Percentiles rank a stretch among this genome's conserved stretches.
Conservation (phyloP, 2,797 vertebrate genomes). For the Pangasius krempfi region DNA sequence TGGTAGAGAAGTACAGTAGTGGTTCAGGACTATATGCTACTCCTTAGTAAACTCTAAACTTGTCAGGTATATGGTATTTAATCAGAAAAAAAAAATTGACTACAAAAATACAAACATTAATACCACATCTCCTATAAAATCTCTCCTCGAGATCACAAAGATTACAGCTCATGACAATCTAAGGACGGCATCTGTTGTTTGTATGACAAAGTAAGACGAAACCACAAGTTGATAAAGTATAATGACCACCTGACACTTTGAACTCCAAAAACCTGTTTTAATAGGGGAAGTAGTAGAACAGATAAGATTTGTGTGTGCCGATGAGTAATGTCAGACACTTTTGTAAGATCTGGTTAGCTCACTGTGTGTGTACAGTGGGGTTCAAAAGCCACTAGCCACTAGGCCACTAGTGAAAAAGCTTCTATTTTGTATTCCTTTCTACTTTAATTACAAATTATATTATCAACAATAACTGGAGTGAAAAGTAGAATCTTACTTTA, state of each 20-base stretch:
- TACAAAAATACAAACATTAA: neutral
- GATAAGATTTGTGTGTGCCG: neutral
- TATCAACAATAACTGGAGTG: neutral
- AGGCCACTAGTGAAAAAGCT: neutral
- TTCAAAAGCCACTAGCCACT: neutral
- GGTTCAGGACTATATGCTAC: conserved; percentile 18
- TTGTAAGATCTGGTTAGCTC: neutral
- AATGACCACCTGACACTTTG: conserved; percentile 25
- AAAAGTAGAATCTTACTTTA: neutral
- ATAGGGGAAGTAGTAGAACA: neutral
- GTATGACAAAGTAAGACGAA: conserved; percentile 22
- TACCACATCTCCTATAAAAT: neutral
- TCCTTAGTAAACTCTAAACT: conserved; percentile 9
- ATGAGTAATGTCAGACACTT: conserved; percentile 19
- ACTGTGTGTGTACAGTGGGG: neutral
- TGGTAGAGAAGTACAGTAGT: neutral
- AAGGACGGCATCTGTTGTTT: conserved; percentile 19
- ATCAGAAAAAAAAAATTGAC: neutral
- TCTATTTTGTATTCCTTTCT: too few species aligned
- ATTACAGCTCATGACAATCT: conserved; percentile 12
- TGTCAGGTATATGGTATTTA: neutral
- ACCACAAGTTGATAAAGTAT: conserved; percentile 7
- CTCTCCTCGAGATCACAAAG: neutral
- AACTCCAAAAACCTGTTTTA: conserved; percentile 29
- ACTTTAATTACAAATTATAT: neutral